phyloP scores from a whole-genome alignment of 2,113 vertebrate species.

The Hiodon alosoides region DNA sequence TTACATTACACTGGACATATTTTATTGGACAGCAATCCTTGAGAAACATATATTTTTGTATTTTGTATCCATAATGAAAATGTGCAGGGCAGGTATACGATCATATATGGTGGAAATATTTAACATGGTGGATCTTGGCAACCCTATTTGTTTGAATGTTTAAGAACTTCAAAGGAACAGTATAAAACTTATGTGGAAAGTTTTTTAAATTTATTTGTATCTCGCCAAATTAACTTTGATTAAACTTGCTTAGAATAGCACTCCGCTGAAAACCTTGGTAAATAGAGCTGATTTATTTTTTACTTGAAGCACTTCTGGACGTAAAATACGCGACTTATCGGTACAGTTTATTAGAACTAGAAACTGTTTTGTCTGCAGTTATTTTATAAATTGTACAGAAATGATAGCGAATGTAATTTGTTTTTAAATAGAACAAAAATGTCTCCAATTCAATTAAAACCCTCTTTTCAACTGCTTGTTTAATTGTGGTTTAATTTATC shows the following conservation, averaged over 20 bases:
- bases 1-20: no score
- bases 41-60: no score
- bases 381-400: conserved; percentile 40
- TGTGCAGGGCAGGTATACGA: no score
- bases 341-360: conserved; percentile 16
- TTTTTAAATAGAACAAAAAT: conserved; percentile 40
- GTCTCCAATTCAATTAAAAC: conserved; percentile 52
- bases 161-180: no score
- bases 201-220: no score
- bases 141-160: no score
- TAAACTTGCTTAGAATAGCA: conserved; percentile 17
- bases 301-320: conserved; percentile 24
- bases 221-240: conserved; percentile 14
- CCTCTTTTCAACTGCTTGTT: conserved; percentile 54
- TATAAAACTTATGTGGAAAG: background rate
- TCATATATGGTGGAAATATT: no score
- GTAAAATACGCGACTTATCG: conserved; percentile 28
- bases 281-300: conserved; percentile 30
- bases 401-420: conserved; percentile 49
- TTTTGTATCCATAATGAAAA: no score
- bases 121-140: no score
- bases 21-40: no score
- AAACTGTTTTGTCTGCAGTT: conserved; percentile 34
- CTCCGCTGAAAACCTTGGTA: conserved; percentile 25
- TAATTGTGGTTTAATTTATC: conserved; percentile 51